Conservation (phyloP, 53 echinoderm and acorn worm genomes). For the Arbacia lixula region DNA sequence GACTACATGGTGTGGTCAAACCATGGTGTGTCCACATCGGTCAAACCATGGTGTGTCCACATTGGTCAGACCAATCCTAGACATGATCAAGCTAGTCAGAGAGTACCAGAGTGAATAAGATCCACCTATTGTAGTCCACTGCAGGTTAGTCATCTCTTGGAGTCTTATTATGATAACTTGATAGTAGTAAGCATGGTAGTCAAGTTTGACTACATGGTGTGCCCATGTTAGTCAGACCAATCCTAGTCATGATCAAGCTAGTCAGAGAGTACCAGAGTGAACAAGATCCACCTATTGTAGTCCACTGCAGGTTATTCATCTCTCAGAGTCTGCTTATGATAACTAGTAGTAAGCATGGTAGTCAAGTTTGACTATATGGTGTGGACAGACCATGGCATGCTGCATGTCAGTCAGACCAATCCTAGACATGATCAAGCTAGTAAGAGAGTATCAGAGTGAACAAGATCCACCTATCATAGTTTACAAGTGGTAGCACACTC, state of each 20-base stretch:
- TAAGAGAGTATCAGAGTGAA: slow-evolving; percentile 63
- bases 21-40: slow-evolving; percentile 84
- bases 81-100: slow-evolving; percentile 69
- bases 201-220: slow-evolving; percentile 88
- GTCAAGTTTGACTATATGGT: slow-evolving; percentile 90
- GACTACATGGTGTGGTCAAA: slow-evolving; percentile 95
- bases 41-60: no score
- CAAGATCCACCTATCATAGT: slow-evolving; percentile 67
- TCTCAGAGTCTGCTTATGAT: background rate
- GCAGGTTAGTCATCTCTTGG: slow-evolving; percentile 61
- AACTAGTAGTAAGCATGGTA: no score
- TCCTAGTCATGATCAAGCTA: background rate
- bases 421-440: background rate
- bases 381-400: no score
- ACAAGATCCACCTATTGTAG: slow-evolving; percentile 63
- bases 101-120: slow-evolving; percentile 69
- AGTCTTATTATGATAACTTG: background rate
- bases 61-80: slow-evolving; percentile 82
- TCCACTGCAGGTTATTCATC: slow-evolving; percentile 80
- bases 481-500: slow-evolving; percentile 94
- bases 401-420: background rate
- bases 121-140: slow-evolving; percentile 66
- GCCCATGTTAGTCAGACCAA: background rate
- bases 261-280: slow-evolving; percentile 64
- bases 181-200: no score